These are phyloP conservation scores for Drosophila insularis DNA, from an alignment of 1,140 invertebrate genomes.

Conservation along the genomic window DNA sequence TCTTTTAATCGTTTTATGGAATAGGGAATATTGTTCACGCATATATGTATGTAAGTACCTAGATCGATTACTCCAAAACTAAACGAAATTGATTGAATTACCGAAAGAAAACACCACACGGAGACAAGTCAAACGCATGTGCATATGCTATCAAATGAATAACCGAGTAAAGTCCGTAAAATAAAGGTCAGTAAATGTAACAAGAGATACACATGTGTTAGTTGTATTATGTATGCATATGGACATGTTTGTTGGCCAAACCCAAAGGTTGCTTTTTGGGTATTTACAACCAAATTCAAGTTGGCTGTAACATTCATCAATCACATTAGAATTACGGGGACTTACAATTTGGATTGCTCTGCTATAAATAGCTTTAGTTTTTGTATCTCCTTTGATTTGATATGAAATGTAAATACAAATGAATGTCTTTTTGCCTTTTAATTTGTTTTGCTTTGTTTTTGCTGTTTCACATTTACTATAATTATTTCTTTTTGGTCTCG, in stretches of 20 bases:
- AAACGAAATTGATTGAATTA: too few relatives aligned
- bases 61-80: neutral
- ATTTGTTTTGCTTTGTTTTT: slow-evolving; percentile 15
- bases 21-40: too few relatives aligned
- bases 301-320: neutral
- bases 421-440: neutral
- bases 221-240: too few relatives aligned
- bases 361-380: neutral
- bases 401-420: neutral
- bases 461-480: neutral
- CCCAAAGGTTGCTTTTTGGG: too few relatives aligned
- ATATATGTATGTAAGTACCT: neutral
- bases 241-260: too few relatives aligned
- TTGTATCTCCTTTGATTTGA: neutral
- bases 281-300: too few relatives aligned
- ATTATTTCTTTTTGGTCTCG: slow-evolving; percentile 11
- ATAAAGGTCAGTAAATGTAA: slow-evolving; percentile 10
- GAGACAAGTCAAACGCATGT: too few relatives aligned
- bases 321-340: neutral
- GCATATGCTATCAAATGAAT: neutral
- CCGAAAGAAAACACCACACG: too few relatives aligned
- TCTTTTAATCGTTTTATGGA: neutral
- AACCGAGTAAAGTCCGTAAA: slow-evolving; percentile 5
- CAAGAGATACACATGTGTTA: neutral
- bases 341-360: neutral